Base-by-base conservation (phyloP, 1,140 invertebrate species). In the Neuroterus valhalla region DNA sequence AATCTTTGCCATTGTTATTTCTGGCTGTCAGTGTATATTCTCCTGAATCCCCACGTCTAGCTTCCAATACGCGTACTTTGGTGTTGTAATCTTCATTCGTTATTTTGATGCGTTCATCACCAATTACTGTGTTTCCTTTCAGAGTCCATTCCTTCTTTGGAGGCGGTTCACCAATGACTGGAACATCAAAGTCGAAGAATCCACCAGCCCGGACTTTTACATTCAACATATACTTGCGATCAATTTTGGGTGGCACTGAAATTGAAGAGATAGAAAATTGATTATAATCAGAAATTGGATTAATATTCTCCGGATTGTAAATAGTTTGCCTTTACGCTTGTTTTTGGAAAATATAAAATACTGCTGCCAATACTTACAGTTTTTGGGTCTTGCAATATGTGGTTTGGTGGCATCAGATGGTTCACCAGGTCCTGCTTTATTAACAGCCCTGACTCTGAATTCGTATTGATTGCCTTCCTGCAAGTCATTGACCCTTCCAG, bases 361-460 rank as follows among this genome's bases (percentile, higher is more conserved):
- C 6, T 8, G 10, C 17, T 50, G 2, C 19, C 0, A 52, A 3
- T 73, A 87, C 92, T 92, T 90, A 94, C 96, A 90, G 86, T 97
- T 98, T 88, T 97, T 98, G 23, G 98, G 95, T 85, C 97, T 94
- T 11, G 98, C 98, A 76, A 96, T 90, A 83, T 99, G 97, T 3
- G 96, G 93, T 76, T 93, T 94, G 4, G 97, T 97, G 2, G 96
- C 92, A 79, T 98, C 95, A 77, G 96, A 98, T 0, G 98, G 95
- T 85, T 95, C 94, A 66, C 98, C 96, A 48, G 94, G 94, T 43
- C 98, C 98, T 31, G 96, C 98, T 87, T 98, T 98, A 85, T 99
- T 99, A 0, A 98, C 93, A 15, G 98, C 98, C 66, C 94, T 91
- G 2, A 99, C 94, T 43, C 98, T 92, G 93, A 99, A 99, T 90